These are phyloP conservation scores for Gnathonemus longibarbis DNA, from an alignment of 2,113 vertebrate genomes.

Conservation along the genomic window DNA sequence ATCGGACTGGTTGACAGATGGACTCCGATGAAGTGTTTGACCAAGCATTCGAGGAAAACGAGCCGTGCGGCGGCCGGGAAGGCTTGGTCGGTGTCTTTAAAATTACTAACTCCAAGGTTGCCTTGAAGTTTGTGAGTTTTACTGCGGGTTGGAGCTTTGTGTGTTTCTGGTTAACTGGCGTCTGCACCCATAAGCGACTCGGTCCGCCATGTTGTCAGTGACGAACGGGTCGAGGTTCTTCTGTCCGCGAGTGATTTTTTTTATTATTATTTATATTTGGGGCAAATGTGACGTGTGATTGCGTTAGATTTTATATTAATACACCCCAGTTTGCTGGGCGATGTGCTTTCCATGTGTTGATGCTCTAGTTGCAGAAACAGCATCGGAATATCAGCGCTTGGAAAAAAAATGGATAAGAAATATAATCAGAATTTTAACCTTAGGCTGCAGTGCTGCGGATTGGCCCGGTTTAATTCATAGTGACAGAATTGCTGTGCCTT, in stretches of 20 bases:
- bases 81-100: not conserved
- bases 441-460: not conserved
- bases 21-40: not conserved
- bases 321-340: not conserved
- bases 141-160: not conserved
- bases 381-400: not conserved
- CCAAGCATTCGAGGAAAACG: not conserved
- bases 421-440: not conserved
- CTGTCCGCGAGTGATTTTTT: not conserved
- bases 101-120: not conserved
- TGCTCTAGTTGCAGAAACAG: not conserved
- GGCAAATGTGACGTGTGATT: not conserved
- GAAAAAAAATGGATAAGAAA: not conserved
- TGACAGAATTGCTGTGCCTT: not conserved
- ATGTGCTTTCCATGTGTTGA: not conserved
- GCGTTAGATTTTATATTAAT: not conserved
- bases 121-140: not conserved
- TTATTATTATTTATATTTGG: not conserved
- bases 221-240: not conserved
- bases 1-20: not conserved
- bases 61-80: too few relatives aligned
- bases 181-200: not conserved
- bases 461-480: not conserved
- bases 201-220: slow-evolving; percentile 6
- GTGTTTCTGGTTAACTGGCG: not conserved